These are phyloP conservation scores for Scleropages formosus DNA, from an alignment of 2,797 vertebrate genomes.

Conservation along the genomic window DNA sequence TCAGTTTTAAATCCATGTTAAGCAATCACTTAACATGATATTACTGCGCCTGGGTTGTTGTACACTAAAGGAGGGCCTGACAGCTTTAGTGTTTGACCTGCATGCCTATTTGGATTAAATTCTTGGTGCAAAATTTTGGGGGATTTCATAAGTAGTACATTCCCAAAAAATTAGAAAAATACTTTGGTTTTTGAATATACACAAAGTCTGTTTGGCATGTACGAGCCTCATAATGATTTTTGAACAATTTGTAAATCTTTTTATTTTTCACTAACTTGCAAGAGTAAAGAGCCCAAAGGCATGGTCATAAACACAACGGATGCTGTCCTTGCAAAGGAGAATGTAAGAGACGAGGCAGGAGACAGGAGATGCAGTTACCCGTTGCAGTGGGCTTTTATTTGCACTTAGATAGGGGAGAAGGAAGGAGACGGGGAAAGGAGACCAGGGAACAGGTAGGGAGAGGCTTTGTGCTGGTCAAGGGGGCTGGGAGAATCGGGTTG, in stretches of 20 bases:
- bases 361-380: too few species aligned
- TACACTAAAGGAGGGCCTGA: neutral
- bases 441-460: too few species aligned
- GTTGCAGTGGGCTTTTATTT: too few species aligned
- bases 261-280: neutral
- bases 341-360: too few species aligned
- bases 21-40: neutral
- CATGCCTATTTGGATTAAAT: neutral
- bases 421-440: too few species aligned
- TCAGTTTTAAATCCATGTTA: neutral
- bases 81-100: neutral
- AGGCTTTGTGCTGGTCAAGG: too few species aligned
- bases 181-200: slow-evolving; percentile 3
- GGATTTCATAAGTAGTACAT: neutral
- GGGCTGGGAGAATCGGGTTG: too few species aligned
- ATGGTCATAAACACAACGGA: neutral
- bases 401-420: too few species aligned
- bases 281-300: slow-evolving; percentile 3
- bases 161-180: neutral
- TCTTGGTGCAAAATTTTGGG: neutral
- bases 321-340: too few species aligned
- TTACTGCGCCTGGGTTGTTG: neutral
- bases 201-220: neutral
- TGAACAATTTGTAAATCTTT: too few species aligned
- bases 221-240: neutral